phyloP scores from a whole-genome alignment of 2,797 vertebrate species.

The Cossypha niveicapilla region DNA sequence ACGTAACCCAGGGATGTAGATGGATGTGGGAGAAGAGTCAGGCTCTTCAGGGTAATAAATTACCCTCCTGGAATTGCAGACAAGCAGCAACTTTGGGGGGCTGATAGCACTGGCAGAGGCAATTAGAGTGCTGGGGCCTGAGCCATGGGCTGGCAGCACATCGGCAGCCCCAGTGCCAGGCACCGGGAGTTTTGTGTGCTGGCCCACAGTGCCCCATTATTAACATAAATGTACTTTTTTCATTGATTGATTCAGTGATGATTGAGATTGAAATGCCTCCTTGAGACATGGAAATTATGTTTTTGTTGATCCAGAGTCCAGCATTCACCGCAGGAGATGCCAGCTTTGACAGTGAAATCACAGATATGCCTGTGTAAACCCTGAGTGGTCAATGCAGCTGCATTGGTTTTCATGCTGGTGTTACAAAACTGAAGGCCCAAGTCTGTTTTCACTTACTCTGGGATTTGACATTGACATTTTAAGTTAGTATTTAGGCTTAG shows the following conservation, averaged over 20 bases:
- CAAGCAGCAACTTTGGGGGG: neutral
- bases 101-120: neutral
- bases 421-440: neutral
- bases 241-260: constrained; percentile 13
- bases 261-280: constrained; percentile 32
- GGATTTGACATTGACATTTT: neutral
- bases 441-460: neutral
- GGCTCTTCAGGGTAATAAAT: constrained; percentile 50
- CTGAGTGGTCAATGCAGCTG: neutral
- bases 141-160: neutral
- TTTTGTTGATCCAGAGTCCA: neutral
- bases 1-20: constrained; percentile 7
- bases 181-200: neutral
- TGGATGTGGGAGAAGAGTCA: constrained; percentile 10
- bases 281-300: neutral
- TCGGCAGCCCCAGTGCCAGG: neutral
- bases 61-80: neutral
- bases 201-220: neutral
- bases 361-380: neutral
- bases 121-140: neutral
- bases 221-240: neutral
- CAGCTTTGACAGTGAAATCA: constrained; percentile 12
- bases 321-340: neutral
- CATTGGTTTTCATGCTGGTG: neutral
- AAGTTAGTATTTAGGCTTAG: neutral